Conservation (phyloP, 2,113 vertebrate genomes). For the Ariopsis seemanni region DNA sequence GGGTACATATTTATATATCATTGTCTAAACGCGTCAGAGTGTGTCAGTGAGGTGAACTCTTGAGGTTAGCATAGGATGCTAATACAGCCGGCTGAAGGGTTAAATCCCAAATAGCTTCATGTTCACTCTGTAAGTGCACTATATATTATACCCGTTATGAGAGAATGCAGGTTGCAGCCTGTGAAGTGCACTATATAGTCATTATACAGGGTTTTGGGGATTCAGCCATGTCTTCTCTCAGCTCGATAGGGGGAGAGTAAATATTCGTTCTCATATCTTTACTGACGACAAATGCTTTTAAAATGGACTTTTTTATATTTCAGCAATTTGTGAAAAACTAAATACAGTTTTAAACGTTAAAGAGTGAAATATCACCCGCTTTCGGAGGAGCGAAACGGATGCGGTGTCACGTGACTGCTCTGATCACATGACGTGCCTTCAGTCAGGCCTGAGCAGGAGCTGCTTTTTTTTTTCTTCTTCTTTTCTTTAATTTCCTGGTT, state of each 20-base stretch:
- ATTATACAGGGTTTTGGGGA: not conserved
- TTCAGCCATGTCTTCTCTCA: not conserved
- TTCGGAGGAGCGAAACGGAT: not conserved
- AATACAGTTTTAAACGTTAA: not conserved
- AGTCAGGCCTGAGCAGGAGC: not conserved
- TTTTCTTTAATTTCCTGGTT: not conserved
- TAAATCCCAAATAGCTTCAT: not conserved
- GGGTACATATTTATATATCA: no score
- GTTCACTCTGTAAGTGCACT: not conserved
- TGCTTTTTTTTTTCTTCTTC: not conserved
- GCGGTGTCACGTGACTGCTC: not conserved
- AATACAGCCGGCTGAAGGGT: not conserved
- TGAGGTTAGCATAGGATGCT: conserved; percentile 5
- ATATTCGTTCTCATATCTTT: not conserved
- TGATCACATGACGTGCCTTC: not conserved
- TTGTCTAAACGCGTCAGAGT: not conserved
- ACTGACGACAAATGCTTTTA: not conserved
- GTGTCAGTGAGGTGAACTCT: no score
- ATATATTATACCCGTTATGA: not conserved
- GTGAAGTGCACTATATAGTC: not conserved
- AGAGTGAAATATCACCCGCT: not conserved
- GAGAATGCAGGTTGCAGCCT: not conserved
- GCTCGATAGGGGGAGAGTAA: not conserved
- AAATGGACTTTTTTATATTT: not conserved
- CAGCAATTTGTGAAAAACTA: accelerated